Conservation (phyloP, 2,113 vertebrate species). For the Cyphomyrus plagiostoma region DNA sequence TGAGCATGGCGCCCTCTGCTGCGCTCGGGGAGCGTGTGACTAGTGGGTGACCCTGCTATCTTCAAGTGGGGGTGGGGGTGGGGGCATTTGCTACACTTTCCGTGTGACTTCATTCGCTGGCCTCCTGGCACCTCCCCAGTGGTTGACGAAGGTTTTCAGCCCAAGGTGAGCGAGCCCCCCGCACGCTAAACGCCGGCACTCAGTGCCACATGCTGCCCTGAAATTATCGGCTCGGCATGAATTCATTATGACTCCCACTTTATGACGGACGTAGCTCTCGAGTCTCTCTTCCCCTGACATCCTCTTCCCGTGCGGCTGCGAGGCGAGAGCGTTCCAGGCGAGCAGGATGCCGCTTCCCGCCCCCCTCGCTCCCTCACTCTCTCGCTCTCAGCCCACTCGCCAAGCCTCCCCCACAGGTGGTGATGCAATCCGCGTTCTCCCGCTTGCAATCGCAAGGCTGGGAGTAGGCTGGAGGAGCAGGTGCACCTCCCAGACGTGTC, state of each 20-base stretch:
- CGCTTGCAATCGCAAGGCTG: slow-evolving; percentile 16
- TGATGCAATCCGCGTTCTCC: slow-evolving; percentile 23
- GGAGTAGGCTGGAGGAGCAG: background rate
- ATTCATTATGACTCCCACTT: background rate
- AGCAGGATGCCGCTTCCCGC: slow-evolving; percentile 25
- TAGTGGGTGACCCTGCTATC: background rate
- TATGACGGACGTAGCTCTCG: background rate
- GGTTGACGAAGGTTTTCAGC: background rate
- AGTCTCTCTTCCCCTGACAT: background rate
- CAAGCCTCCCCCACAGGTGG: slow-evolving; percentile 6
- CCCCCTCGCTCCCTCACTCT: slow-evolving; percentile 20
- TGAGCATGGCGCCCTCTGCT: background rate
- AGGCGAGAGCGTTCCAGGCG: background rate
- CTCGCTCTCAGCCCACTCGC: background rate
- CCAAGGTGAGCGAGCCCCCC: background rate
- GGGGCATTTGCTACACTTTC: background rate
- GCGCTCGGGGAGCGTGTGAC: background rate
- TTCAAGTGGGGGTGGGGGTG: background rate
- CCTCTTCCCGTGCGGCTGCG: background rate
- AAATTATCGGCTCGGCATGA: background rate
- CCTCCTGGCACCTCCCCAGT: background rate
- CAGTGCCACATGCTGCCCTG: background rate
- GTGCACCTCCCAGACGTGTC: background rate
- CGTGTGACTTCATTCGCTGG: background rate
- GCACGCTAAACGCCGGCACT: background rate